Conservation (phyloP, 2,888 invertebrate genomes). For the Diaprepes abbreviatus region DNA sequence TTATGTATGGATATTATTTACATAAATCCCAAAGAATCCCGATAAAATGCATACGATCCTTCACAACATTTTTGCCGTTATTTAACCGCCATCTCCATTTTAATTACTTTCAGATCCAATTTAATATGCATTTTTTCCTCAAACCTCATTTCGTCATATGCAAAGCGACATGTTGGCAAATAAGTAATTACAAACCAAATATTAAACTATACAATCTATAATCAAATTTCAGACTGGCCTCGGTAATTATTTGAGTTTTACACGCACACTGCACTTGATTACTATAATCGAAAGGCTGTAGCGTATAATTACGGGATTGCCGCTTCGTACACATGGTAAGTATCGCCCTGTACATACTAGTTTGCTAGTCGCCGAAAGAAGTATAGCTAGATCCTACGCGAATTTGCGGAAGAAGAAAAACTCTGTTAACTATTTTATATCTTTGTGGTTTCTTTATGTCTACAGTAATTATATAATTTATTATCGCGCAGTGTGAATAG, state of each 20-base stretch:
- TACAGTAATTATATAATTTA: too few species aligned
- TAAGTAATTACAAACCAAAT: conserved; percentile 43
- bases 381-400: background rate
- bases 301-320: conserved; percentile 34
- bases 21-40: too few species aligned
- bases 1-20: too few species aligned
- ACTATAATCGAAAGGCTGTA: conserved; percentile 29
- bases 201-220: conserved; percentile 42
- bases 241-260: conserved; percentile 46
- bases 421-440: conserved; percentile 5
- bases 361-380: conserved; percentile 16
- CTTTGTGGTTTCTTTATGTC: too few species aligned
- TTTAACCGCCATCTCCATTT: background rate
- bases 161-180: conserved; percentile 36
- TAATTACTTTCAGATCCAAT: conserved; percentile 19
- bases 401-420: background rate
- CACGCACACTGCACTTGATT: conserved; percentile 41
- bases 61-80: background rate
- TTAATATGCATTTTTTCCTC: conserved; percentile 21
- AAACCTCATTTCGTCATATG: conserved; percentile 30
- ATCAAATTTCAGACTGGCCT: conserved; percentile 40
- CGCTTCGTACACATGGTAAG: conserved; percentile 36
- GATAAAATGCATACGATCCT: background rate
- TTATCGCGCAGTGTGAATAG: too few species aligned
- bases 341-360: conserved; percentile 33